Evolutionary conservation across 2,888 invertebrate genomes (phyloP), one percentile per base, ranked within the genome.

Genomic region (Apocheima hispidaria): DNA sequence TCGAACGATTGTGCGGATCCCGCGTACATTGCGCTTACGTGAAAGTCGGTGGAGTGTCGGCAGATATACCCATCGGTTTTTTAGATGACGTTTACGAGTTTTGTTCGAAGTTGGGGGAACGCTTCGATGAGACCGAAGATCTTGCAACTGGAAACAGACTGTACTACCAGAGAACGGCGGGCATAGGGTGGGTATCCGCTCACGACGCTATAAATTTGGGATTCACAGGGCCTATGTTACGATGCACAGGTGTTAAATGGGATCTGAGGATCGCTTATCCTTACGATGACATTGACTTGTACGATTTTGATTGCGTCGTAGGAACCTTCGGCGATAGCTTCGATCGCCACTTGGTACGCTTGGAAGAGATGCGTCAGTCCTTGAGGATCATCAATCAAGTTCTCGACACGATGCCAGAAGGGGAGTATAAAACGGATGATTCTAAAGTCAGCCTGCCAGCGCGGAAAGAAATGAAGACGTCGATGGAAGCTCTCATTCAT

Each of bases 401-500:
- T 64, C 81, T 98, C 55, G 95, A 98, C 81, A 93, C 96, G 71
- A 97, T 98, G 95, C 98, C 98, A 0, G 82, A 88, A 20, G 97
- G 97, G 0, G 96, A 97, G 82, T 90, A 96, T 36, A 95, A 94
- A 83, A 94, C 95, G 0, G 98, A 98, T 77, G 97, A 98, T 85
- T 93, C 95, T 49, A 98, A 98, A 88, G 88, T 97, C 33, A 84
- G 92, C 12, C 94, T 97, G 4, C 98, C 98, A 1, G 93, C 87
- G 35, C 93, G 97, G 66, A 88, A 86, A 2, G 96, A 97, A 87
- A 98, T 98, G 98, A 98, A 98, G 91, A 95, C 94, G 4, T 94
- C 94, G 6, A 98, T 98, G 98, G 98, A 98, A 84, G 94, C 96
- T 0, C 87, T 98, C 43, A 98, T 98, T 75, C 97, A 98, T 84